Base-by-base conservation (phyloP, 2,888 invertebrate genomes). In the Mycalesis mineus region DNA sequence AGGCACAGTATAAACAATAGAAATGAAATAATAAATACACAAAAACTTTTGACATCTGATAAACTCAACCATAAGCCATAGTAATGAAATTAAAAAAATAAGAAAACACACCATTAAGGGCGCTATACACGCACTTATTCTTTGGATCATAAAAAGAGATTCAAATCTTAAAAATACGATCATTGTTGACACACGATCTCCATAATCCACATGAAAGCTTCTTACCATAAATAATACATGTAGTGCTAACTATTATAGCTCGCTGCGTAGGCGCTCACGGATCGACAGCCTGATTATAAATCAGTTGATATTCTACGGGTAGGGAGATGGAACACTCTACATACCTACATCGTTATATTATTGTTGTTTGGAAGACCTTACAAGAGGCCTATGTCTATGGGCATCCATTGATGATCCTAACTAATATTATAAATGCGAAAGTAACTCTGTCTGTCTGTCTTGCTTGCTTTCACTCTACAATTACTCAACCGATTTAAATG, bases 161-260 rank as follows among this genome's bases (percentile, higher is more conserved):
- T 45, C 33, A 51, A 62, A 53, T 61, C 57, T 60, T 50, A 61
- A 62, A 61, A 61, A 65, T 65, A 65, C 67, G 68, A 71, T 75
- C 77, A 83, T 86, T 88, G 88, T 88, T 87, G 88, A 84, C 84
- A 83, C 81, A 74, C 74, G 74, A 84, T 79, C 84, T 80, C 78
- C 82, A 82, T 88, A 88, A 88, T 87, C 88, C 87, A 78, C 76
- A 74, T 71, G 74, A 82, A 87, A 88, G 86, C 88, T 87, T 78
- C 88, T 89, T 88, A 89, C 84, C 85, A 89, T 89, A 89, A 88
- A 89, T 89, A 88, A 89, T 86, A 76, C 84, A 80, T 85, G 88
- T 88, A 82, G 82, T 70, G 79, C 80, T 80, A 81, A 84, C 82
- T 81, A 82, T 86, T 82, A 87, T 82, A 80, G 80, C 75, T 71